Conservation (phyloP, 2,113 vertebrate genomes). For the Larimichthys polyactis region DNA sequence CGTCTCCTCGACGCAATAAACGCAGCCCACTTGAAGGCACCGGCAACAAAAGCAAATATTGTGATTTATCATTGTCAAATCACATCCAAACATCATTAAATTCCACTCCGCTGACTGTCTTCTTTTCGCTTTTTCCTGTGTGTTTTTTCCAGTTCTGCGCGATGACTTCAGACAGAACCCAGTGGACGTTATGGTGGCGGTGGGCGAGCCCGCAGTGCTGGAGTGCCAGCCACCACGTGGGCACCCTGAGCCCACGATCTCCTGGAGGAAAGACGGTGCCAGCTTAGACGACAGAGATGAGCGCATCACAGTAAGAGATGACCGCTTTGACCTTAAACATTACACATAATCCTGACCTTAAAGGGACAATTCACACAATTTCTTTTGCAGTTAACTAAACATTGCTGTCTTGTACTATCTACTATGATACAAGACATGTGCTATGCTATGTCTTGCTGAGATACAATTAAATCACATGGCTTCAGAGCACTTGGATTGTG, state of each 20-base stretch:
- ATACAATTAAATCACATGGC: neutral
- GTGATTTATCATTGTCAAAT: slow-evolving; percentile 10
- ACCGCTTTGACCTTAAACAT: neutral
- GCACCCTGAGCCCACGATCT: slow-evolving; percentile 95
- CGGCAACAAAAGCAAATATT: slow-evolving; percentile 3
- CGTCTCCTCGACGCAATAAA: neutral
- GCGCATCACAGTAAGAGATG: slow-evolving; percentile 89
- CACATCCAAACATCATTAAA: slow-evolving; percentile 5
- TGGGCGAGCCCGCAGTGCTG: slow-evolving; percentile 93
- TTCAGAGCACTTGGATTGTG: neutral
- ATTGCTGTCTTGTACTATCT: neutral
- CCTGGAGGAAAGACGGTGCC: slow-evolving; percentile 93
- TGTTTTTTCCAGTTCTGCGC: slow-evolving; percentile 87
- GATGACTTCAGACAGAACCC: slow-evolving; percentile 97
- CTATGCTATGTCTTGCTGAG: neutral
- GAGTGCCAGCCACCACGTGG: slow-evolving; percentile 95
- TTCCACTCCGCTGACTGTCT: neutral
- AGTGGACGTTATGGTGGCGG: slow-evolving; percentile 93
- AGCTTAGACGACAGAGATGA: slow-evolving; percentile 91
- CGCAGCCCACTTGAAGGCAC: neutral
- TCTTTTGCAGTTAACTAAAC: neutral
- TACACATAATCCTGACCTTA: neutral
- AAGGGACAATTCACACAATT: neutral
- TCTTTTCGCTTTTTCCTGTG: slow-evolving; percentile 3
- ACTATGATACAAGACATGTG: neutral